These are phyloP conservation scores for Istiophorus platypterus DNA, from an alignment of 2,113 vertebrate genomes.

Conservation along the genomic window DNA sequence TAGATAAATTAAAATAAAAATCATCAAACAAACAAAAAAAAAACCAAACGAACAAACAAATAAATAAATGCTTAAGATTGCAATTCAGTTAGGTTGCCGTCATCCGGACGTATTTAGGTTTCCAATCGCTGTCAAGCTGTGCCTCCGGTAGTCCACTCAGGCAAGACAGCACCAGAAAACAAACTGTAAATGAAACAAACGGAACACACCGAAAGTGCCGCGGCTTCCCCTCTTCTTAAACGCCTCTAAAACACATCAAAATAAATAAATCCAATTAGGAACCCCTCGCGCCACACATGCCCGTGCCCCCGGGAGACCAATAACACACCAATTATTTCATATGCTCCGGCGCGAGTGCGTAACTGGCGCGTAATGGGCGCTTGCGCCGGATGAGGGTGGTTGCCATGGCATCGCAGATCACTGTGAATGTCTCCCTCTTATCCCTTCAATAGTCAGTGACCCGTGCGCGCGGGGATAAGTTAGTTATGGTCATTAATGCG, in stretches of 20 bases:
- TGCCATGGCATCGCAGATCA: slow-evolving; percentile 74
- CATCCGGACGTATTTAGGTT: slow-evolving; percentile 25
- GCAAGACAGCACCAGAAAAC: slow-evolving; percentile 8
- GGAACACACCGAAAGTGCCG: slow-evolving; percentile 45
- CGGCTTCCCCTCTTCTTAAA: slow-evolving; percentile 54
- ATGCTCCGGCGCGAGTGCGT: slow-evolving; percentile 69
- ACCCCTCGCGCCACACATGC: slow-evolving; percentile 73
- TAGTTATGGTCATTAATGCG: slow-evolving; percentile 76
- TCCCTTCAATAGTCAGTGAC: slow-evolving; percentile 69
- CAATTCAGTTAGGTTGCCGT: background rate
- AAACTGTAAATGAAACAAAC: slow-evolving; percentile 57
- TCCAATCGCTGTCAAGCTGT: slow-evolving; percentile 4
- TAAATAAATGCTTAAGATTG: no score
- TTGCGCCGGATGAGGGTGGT: slow-evolving; percentile 77
- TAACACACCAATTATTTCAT: slow-evolving; percentile 83
- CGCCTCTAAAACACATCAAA: slow-evolving; percentile 77
- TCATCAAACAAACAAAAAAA: no score
- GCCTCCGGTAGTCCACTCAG: slow-evolving; percentile 23
- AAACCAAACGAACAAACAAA: no score
- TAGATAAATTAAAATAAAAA: no score
- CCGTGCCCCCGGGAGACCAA: slow-evolving; percentile 78
- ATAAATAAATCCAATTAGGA: slow-evolving; percentile 82
- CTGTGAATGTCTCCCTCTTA: slow-evolving; percentile 61
- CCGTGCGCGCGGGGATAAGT: slow-evolving; percentile 66
- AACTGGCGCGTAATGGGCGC: slow-evolving; percentile 75